A percentile compares a stretch with the other conserved stretches of the same genome.
Conservation (phyloP, 2,888 invertebrate genomes). For the Tenthredo notha region DNA sequence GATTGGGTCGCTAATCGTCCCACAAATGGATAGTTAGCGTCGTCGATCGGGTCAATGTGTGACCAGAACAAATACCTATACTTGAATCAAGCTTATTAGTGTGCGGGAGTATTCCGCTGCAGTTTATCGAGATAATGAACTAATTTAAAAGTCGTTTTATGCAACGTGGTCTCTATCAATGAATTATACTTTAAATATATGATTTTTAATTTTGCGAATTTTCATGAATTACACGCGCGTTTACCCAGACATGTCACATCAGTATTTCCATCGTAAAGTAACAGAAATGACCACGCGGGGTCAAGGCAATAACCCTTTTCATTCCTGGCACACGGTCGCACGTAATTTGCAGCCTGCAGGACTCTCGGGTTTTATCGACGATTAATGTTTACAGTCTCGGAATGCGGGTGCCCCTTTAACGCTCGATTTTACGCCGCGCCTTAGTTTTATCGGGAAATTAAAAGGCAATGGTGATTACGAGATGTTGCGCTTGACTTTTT, state of each 20-base stretch:
- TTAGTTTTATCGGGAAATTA: constrained; percentile 48
- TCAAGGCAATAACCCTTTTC: constrained; percentile 18
- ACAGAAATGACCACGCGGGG: constrained; percentile 22
- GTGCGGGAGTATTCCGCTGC: neutral
- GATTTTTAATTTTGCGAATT: neutral
- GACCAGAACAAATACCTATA: neutral
- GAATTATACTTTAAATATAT: neutral
- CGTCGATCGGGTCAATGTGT: constrained; percentile 12
- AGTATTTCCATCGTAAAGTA: neutral
- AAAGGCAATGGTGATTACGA: constrained; percentile 28
- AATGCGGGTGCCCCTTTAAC: constrained; percentile 54
- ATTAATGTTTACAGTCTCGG: constrained; percentile 52
- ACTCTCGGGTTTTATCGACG: constrained; percentile 47
- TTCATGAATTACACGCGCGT: neutral
- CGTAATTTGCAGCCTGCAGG: constrained; percentile 48
- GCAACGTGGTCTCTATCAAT: neutral
- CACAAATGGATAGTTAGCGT: constrained; percentile 13
- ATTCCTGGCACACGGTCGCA: constrained; percentile 32
- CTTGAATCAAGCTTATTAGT: neutral
- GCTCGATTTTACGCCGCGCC: constrained; percentile 29
- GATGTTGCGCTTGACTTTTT: constrained; percentile 13
- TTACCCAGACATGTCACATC: neutral
- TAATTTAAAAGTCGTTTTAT: neutral
- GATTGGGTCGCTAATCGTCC: constrained; percentile 28
- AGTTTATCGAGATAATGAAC: neutral